Conservation (phyloP, 2,888 invertebrate species). For the Melanophora roralis region DNA sequence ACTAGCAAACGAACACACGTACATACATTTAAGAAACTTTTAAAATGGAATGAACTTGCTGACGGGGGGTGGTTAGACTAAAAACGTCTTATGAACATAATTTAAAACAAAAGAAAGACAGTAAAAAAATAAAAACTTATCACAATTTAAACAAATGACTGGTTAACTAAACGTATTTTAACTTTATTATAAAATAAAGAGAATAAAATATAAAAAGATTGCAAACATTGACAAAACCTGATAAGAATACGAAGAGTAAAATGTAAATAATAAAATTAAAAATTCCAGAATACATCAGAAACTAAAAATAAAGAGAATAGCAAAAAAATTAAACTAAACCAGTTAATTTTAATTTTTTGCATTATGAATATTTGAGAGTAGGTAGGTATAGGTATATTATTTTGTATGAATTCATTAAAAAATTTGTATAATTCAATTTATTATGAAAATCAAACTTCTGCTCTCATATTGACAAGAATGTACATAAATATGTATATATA, state of each 20-base stretch:
- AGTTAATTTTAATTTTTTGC: conserved; percentile 34
- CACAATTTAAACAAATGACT: conserved; percentile 31
- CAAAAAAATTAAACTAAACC: conserved; percentile 27
- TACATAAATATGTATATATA: background rate
- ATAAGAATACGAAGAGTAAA: conserved; percentile 2
- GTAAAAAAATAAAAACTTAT: conserved; percentile 5
- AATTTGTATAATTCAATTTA: conserved; percentile 21
- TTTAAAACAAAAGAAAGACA: background rate
- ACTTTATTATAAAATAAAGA: background rate
- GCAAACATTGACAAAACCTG: background rate
- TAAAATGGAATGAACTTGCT: background rate
- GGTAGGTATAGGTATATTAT: background rate
- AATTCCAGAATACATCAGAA: conserved; percentile 10
- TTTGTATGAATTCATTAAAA: conserved; percentile 13
- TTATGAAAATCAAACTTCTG: background rate
- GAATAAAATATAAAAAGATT: background rate
- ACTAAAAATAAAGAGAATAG: background rate
- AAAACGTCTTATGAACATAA: background rate
- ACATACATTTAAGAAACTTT: background rate
- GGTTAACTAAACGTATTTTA: too few relatives aligned
- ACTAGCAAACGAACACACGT: background rate
- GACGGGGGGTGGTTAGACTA: background rate
- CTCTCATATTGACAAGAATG: background rate
- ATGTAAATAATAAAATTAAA: background rate
- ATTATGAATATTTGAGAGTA: background rate